A percentile compares a stretch with the other conserved stretches of the same genome.
phyloP scores from a whole-genome alignment of 2,797 vertebrate genomes.

The Coendou prehensilis region DNA sequence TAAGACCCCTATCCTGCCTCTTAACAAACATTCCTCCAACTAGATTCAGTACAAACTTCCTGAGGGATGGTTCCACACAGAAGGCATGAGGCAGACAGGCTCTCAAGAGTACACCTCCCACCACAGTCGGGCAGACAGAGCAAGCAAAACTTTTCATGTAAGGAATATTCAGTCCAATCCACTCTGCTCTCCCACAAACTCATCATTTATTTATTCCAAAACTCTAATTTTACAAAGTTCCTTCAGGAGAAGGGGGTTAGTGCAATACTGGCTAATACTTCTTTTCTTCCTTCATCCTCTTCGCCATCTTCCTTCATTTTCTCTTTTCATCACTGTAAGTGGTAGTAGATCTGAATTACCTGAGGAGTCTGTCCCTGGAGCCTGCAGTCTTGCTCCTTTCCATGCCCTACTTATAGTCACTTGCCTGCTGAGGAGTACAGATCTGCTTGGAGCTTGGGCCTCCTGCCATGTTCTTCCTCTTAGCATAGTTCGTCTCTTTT shows the following conservation, averaged over 20 bases:
- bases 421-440: slow-evolving; percentile 91
- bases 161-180: neutral
- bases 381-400: neutral
- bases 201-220: neutral
- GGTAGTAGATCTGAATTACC: accelerated
- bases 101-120: neutral
- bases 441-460: slow-evolving; percentile 89
- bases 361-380: neutral
- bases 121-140: neutral
- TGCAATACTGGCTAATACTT: neutral
- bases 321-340: slow-evolving; percentile 81
- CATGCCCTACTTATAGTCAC: neutral
- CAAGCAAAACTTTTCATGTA: neutral
- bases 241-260: too few species aligned
- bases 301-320: slow-evolving; percentile 79
- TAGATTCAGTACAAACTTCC: neutral
- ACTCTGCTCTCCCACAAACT: neutral
- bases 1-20: neutral
- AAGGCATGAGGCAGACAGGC: neutral
- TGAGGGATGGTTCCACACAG: neutral
- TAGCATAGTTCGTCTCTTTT: slow-evolving; percentile 93
- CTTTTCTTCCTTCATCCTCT: slow-evolving; percentile 79
- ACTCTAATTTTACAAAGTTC: neutral
- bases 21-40: neutral
- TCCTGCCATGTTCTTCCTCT: slow-evolving; percentile 91